These are phyloP conservation scores for Etia nguti DNA, from an alignment of 2,113 vertebrate species.

Conservation along the genomic window DNA sequence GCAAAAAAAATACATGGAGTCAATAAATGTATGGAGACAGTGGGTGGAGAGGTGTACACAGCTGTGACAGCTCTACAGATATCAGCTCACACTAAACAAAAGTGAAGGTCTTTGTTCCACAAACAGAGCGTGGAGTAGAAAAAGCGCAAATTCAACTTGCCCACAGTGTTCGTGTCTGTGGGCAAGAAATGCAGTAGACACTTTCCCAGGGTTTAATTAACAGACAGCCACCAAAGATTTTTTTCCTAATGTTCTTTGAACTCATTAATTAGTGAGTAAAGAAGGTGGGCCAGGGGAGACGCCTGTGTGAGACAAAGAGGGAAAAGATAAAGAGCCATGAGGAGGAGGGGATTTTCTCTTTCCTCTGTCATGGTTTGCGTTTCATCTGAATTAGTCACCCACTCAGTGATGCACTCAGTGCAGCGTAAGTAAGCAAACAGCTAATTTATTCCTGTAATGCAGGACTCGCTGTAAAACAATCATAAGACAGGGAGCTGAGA, in stretches of 20 bases:
- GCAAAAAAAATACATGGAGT: background rate
- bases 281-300: background rate
- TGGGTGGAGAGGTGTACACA: background rate
- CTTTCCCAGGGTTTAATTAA: slow-evolving; percentile 17
- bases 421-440: background rate
- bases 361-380: background rate
- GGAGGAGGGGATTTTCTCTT: slow-evolving; percentile 32
- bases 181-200: too few relatives aligned
- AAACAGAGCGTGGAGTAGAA: background rate
- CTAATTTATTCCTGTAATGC: slow-evolving; percentile 25
- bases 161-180: background rate
- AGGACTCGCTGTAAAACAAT: slow-evolving; percentile 21
- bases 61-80: background rate
- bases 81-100: background rate
- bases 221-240: background rate
- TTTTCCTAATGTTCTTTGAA: background rate
- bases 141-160: background rate
- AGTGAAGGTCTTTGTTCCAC: background rate
- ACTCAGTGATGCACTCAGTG: slow-evolving; percentile 9
- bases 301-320: background rate
- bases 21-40: background rate
- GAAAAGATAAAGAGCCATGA: background rate
- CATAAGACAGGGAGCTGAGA: slow-evolving; percentile 14
- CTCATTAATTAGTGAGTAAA: background rate
- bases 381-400: slow-evolving; percentile 13